Evolutionary conservation across 2,797 vertebrate genomes (phyloP).

Genomic region (Hypotaenidia philippensis): DNA sequence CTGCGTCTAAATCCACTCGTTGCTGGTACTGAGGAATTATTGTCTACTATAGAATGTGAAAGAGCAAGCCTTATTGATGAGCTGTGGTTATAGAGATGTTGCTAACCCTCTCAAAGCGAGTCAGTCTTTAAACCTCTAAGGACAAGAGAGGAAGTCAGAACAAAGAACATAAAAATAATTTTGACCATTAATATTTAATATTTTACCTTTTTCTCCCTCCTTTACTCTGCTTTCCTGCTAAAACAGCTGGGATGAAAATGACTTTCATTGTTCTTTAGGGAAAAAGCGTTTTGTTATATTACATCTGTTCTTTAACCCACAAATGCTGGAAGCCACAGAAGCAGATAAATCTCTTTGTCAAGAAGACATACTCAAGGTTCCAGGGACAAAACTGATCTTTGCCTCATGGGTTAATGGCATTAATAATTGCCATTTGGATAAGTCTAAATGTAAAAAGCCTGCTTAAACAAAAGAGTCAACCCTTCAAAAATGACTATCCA

Average conservation of each 20-base stretch:
- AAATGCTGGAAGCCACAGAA: not conserved
- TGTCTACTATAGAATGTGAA: not conserved
- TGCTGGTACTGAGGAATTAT: not conserved
- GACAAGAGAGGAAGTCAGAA: not conserved
- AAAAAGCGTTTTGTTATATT: constrained; percentile 55
- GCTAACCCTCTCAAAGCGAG: not conserved
- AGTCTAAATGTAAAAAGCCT: constrained; percentile 49
- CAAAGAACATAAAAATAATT: constrained; percentile 30
- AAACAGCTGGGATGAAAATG: constrained; percentile 52
- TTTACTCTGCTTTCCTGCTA: not conserved
- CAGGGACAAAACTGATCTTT: constrained; percentile 67
- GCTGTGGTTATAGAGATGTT: not conserved
- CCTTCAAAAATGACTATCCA: constrained; percentile 64
- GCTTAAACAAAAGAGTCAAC: constrained; percentile 62
- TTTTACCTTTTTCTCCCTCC: constrained; percentile 6
- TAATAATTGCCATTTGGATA: constrained; percentile 75
- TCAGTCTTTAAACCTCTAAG: not conserved
- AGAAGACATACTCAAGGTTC: constrained; percentile 26
- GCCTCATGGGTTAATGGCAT: constrained; percentile 64
- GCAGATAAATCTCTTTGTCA: constrained; percentile 71
- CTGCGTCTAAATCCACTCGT: not conserved
- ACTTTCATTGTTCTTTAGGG: constrained; percentile 39
- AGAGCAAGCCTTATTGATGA: not conserved
- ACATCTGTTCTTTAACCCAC: constrained; percentile 58
- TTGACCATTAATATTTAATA: constrained; percentile 42